These are phyloP conservation scores for Lepus americanus DNA, from an alignment of 2,113 vertebrate species.

Conservation along the genomic window DNA sequence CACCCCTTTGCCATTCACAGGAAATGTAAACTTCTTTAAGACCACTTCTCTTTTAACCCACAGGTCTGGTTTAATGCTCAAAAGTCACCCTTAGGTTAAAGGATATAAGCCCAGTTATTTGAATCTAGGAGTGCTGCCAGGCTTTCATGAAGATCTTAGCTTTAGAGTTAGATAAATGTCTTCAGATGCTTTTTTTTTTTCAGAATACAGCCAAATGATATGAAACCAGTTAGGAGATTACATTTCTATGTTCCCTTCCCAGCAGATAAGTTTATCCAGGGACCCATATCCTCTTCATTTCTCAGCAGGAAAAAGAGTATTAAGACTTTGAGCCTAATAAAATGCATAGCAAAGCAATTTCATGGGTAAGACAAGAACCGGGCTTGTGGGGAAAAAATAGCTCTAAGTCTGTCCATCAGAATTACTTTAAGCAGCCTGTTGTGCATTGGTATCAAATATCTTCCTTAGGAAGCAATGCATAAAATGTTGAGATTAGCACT, in stretches of 20 bases:
- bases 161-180: slow-evolving; percentile 74
- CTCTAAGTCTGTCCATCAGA: slow-evolving; percentile 59
- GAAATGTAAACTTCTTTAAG: slow-evolving; percentile 79
- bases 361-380: slow-evolving; percentile 70
- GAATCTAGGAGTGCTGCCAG: slow-evolving; percentile 66
- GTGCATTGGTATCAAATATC: slow-evolving; percentile 7
- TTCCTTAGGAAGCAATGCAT: slow-evolving; percentile 37
- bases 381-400: neutral
- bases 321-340: slow-evolving; percentile 74
- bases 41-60: slow-evolving; percentile 75
- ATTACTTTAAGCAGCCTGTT: slow-evolving; percentile 64
- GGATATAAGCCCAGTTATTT: slow-evolving; percentile 74
- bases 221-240: slow-evolving; percentile 65
- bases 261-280: slow-evolving; percentile 74
- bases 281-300: slow-evolving; percentile 71
- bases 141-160: slow-evolving; percentile 73
- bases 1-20: slow-evolving; percentile 58
- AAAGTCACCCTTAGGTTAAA: slow-evolving; percentile 63
- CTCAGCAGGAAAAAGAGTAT: slow-evolving; percentile 68
- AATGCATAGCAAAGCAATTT: slow-evolving; percentile 78
- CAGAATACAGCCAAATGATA: slow-evolving; percentile 65
- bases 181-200: slow-evolving; percentile 71
- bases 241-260: slow-evolving; percentile 72
- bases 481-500: slow-evolving; percentile 48
- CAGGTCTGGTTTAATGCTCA: slow-evolving; percentile 78